Base-by-base conservation (phyloP, 2,113 vertebrate species). In the Larimichthys polyactis region DNA sequence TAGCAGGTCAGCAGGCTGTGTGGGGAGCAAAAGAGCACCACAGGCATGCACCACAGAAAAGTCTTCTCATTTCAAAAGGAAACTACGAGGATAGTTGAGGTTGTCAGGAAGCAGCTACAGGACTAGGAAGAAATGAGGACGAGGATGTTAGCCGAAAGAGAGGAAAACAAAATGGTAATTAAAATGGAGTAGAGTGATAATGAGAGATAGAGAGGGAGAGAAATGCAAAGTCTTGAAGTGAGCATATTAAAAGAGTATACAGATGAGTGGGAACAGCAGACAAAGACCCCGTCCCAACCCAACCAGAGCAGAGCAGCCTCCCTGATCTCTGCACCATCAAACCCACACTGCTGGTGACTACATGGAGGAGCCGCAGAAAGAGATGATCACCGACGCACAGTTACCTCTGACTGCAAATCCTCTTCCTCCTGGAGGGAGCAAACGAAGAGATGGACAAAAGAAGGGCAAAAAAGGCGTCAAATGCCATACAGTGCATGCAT, bases 331-430 rank as follows among this genome's bases (percentile, higher is more conserved):
- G 59, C 75, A 72, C 40, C 67, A 84, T 73, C 88, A 89, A 85
- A 90, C 79, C 79, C 82, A 86, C 77, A 78, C 70, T 64, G 67
- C 44, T 71, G 87, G 59, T 36, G 73, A 75, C 81, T 91, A 81
- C 20, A 78, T 27, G 78, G 74, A 82, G 46, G 66, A 77, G 71
- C 59, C 0, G 2, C 5, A 65, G 76, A 80, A 59, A 78, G 75
- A 82, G 83, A 59, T 24, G 73, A 79, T 75, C 78, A 67, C 66
- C 32, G 59, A 79, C 57, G 65, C 22, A 81, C 75, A 43, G 92
- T 95, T 95, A 96, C 95, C 94, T 95, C 94, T 69, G 95, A 95
- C 74, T 91, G 88, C 90, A 95, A 92, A 78, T 95, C 93, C 81
- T 95, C 93, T 94, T 95, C 93, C 86, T 89, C 92, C 95, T 96